Percentiles rank a stretch among this genome's conserved stretches.
phyloP scores from a whole-genome alignment of 2,113 vertebrate species.

The Pardalotus punctatus region DNA sequence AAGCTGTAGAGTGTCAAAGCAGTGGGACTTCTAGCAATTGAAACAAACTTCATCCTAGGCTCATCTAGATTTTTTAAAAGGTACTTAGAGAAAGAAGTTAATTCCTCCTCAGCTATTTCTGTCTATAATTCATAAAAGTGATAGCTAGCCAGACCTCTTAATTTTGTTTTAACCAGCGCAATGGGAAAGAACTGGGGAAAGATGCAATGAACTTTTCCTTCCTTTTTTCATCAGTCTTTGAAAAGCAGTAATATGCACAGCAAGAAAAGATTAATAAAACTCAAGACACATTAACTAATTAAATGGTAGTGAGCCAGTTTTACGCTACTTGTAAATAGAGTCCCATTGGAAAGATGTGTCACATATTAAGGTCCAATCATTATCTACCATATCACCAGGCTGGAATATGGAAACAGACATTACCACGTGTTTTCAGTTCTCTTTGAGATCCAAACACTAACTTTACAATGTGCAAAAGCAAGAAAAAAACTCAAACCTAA shows the following conservation, averaged over 20 bases:
- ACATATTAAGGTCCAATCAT: background rate
- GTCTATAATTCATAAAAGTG: background rate
- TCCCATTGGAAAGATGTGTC: background rate
- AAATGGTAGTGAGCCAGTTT: background rate
- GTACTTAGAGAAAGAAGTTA: background rate
- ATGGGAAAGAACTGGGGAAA: background rate
- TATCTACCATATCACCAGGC: background rate
- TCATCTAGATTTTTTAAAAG: background rate
- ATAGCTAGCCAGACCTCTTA: background rate
- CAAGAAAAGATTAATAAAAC: background rate
- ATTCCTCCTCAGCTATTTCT: background rate
- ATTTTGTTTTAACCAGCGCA: background rate
- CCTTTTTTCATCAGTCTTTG: background rate
- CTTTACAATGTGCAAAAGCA: background rate
- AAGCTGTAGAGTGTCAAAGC: background rate
- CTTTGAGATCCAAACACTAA: background rate
- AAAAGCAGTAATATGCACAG: background rate
- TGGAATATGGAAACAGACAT: background rate
- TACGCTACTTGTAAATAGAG: background rate
- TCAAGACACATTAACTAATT: background rate
- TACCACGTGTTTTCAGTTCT: background rate
- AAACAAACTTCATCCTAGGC: background rate
- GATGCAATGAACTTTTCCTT: background rate
- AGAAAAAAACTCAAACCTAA: background rate
- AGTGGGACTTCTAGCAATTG: background rate